phyloP scores from a whole-genome alignment of 1,140 invertebrate species.

The Drosophila mauritiana region DNA sequence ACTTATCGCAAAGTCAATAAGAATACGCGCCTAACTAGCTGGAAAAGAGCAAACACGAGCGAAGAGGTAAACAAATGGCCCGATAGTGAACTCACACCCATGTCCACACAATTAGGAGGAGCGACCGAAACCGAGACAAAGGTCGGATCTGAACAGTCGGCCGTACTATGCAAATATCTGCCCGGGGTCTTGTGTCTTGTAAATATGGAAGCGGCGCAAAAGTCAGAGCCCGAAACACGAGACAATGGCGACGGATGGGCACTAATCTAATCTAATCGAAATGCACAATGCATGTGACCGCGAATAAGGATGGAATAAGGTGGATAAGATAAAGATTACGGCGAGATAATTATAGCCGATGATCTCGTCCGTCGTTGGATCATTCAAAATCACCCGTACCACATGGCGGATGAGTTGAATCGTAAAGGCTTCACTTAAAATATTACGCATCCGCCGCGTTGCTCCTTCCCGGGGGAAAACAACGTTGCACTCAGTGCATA shows the following conservation, averaged over 20 bases:
- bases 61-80: slow-evolving; percentile 63
- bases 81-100: slow-evolving; percentile 54
- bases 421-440: slow-evolving; percentile 23
- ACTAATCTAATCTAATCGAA: slow-evolving; percentile 62
- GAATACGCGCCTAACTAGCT: slow-evolving; percentile 12
- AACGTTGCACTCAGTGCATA: slow-evolving; percentile 25
- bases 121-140: slow-evolving; percentile 35
- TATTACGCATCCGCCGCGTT: slow-evolving; percentile 57
- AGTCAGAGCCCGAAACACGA: slow-evolving; percentile 33
- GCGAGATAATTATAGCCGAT: slow-evolving; percentile 48
- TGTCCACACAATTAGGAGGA: slow-evolving; percentile 26
- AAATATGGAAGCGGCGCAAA: slow-evolving; percentile 30
- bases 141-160: slow-evolving; percentile 28
- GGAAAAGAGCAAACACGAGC: slow-evolving; percentile 36
- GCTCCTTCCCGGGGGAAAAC: slow-evolving; percentile 5
- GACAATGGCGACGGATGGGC: slow-evolving; percentile 14
- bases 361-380: slow-evolving; percentile 25
- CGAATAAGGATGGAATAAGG: slow-evolving; percentile 23
- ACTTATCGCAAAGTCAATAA: slow-evolving; percentile 72
- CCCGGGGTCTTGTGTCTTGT: slow-evolving; percentile 4
- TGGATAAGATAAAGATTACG: slow-evolving; percentile 19
- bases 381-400: slow-evolving; percentile 14
- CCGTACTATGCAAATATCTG: slow-evolving; percentile 2
- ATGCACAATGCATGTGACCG: slow-evolving; percentile 43
- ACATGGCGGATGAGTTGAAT: slow-evolving; percentile 21